Evolutionary conservation across 30 jellyfish, hydroid and myxozoan species (phyloP), one percentile per base, ranked within the genome.

Genomic region (Morbakka virulenta): DNA sequence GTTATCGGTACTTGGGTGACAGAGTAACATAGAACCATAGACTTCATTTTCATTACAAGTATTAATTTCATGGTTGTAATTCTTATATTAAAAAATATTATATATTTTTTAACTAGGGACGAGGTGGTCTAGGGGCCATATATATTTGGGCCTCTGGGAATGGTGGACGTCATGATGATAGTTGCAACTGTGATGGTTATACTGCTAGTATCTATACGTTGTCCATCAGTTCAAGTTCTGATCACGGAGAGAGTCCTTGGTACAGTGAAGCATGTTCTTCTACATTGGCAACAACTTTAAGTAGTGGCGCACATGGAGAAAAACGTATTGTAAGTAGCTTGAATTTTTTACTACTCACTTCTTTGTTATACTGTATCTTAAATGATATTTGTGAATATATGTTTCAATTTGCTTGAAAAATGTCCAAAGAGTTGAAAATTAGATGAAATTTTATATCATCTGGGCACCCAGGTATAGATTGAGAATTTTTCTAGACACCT

Each of bases 151-250:
- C 99, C 32, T 87, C 97, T 28, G 99, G 99, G 25, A 94, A 94
- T 66, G 99, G 99, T 64, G 99, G 99, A 50, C 97, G 97, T 32
- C 99, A 94, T 89, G 99, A 87, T 86, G 99, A 94, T 76, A 84
- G 96, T 69, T 94, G 99, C 64, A 94, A 94, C 85, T 94, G 99
- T 63, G 99, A 94, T 82, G 99, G 99, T 12, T 94, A 94, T 77
- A 89, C 99, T 6, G 97, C 97, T 32, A 94, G 99, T 73, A 88
- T 94, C 28, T 94, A 94, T 65, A 94, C 99, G 23, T 64, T 94
- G 76, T 87, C 99, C 25, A 87, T 94, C 52, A 94, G 99, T 64
- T 94, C 99, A 6, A 84, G 96, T 64, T 87, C 99, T 32, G 99
- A 94, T 70, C 97, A 87, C 64, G 99, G 99, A 0, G 99, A 87